Conservation (phyloP, 2,113 vertebrate genomes). For the Oxyura jamaicensis region DNA sequence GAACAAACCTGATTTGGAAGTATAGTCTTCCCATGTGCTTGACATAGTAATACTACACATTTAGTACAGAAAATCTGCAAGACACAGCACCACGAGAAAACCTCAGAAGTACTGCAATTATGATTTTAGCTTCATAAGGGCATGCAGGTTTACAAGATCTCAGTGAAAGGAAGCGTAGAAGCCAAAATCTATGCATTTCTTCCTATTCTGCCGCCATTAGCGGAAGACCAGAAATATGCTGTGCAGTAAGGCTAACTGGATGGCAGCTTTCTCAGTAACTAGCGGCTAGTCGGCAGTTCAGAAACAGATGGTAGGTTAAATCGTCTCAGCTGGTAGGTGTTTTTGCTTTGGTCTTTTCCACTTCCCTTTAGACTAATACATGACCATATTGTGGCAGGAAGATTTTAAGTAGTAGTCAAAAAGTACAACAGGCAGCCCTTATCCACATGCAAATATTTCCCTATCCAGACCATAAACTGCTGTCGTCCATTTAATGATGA, state of each 20-base stretch:
- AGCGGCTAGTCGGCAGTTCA: not conserved
- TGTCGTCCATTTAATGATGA: not conserved
- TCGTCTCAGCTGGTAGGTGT: constrained; percentile 54
- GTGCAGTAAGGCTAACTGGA: not conserved
- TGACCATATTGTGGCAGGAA: not conserved
- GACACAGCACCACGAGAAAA: not conserved
- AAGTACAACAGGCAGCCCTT: not conserved
- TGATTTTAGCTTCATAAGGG: not conserved
- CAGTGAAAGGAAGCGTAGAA: not conserved
- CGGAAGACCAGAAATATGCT: not conserved
- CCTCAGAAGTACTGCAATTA: not conserved
- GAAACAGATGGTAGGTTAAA: constrained; percentile 67
- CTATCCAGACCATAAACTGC: not conserved
- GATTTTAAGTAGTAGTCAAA: constrained; percentile 16
- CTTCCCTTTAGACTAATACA: constrained; percentile 12
- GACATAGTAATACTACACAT: not conserved
- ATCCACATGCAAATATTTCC: not conserved
- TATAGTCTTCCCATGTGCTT: not conserved
- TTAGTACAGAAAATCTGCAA: not conserved
- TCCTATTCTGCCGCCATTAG: not conserved
- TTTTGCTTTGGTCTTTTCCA: constrained; percentile 37
- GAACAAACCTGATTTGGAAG: not conserved
- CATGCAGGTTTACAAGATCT: not conserved
- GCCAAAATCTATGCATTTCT: not conserved
- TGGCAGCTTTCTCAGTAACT: constrained; percentile 10